These are phyloP conservation scores for Hystrix brachyura DNA, from an alignment of 2,113 vertebrate genomes.

Conservation along the genomic window DNA sequence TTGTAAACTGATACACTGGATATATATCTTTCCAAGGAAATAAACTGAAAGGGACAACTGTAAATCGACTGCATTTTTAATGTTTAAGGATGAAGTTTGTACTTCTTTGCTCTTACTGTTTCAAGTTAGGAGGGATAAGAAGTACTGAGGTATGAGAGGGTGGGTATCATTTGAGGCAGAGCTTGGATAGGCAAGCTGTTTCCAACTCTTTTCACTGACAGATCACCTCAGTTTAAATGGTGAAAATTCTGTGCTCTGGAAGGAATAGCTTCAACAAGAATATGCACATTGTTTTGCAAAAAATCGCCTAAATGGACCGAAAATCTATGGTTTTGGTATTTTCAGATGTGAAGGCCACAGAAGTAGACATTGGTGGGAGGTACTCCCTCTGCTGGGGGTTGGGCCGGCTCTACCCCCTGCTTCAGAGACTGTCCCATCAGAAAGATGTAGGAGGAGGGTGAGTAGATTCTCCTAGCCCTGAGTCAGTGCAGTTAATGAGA, in stretches of 20 bases:
- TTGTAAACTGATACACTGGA: too few relatives aligned
- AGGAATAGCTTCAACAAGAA: too few relatives aligned
- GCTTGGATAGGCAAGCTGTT: too few relatives aligned
- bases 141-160: fast-evolving
- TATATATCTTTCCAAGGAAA: too few relatives aligned
- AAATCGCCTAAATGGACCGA: fast-evolving
- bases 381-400: fast-evolving
- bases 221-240: fast-evolving
- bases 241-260: too few relatives aligned
- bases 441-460: too few relatives aligned
- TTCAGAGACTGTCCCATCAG: background rate
- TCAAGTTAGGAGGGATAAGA: too few relatives aligned
- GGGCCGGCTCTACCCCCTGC: fast-evolving
- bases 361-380: background rate
- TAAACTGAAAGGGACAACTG: too few relatives aligned
- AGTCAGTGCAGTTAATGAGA: too few relatives aligned
- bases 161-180: fast-evolving
- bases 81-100: background rate
- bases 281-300: background rate
- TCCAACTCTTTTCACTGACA: fast-evolving
- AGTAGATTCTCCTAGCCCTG: fast-evolving
- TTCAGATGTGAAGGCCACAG: fast-evolving
- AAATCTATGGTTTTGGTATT: fast-evolving
- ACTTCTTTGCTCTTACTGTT: too few relatives aligned
- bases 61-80: fast-evolving